Conservation (phyloP, 2,888 invertebrate genomes). For the Conus canariensis region DNA sequence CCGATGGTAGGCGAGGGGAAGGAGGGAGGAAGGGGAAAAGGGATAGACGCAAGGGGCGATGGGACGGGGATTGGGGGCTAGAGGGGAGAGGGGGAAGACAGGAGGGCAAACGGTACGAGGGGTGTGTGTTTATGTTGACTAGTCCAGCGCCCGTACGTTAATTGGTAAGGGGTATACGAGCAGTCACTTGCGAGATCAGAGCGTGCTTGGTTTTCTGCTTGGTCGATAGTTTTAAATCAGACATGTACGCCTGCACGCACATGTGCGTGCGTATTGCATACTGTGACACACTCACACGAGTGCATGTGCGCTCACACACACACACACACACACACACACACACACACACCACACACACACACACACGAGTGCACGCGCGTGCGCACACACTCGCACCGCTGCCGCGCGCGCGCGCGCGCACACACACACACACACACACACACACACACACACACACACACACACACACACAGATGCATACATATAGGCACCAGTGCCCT, state of each 20-base stretch:
- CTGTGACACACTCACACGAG: too few relatives aligned
- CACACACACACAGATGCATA: not conserved
- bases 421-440: not conserved
- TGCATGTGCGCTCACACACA: too few relatives aligned
- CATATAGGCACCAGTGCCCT: not conserved
- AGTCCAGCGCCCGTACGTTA: too few relatives aligned
- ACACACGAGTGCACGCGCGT: not conserved
- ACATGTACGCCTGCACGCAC: too few relatives aligned
- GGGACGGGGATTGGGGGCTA: not conserved
- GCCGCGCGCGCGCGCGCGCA: too few relatives aligned
- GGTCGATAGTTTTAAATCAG: too few relatives aligned
- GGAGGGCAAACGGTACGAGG: not conserved
- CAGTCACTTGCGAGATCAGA: too few relatives aligned
- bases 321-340: not conserved
- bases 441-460: constrained; percentile 15
- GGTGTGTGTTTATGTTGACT: too few relatives aligned
- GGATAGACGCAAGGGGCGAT: not conserved
- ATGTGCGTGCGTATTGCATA: too few relatives aligned
- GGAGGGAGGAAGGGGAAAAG: not conserved
- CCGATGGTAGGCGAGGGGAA: not conserved
- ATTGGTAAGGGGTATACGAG: too few relatives aligned
- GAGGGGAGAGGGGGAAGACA: not conserved
- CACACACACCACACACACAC: constrained; percentile 9
- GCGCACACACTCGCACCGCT: too few relatives aligned
- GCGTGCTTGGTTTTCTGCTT: too few relatives aligned